phyloP scores from a whole-genome alignment of 2,888 invertebrate genomes.

The Dendrolimus houi region DNA sequence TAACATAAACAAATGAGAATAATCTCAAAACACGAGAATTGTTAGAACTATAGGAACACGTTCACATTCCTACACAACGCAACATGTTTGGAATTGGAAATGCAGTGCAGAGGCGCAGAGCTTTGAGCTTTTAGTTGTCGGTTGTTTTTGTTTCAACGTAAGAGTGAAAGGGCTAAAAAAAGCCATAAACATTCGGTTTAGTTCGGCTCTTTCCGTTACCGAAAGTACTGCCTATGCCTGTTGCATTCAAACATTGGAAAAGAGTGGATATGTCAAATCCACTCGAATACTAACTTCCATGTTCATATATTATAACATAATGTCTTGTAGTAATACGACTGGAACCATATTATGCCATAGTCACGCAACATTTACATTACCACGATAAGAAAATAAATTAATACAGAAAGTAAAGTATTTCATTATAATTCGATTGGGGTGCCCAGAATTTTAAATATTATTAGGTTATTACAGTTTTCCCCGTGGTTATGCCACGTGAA shows the following conservation, averaged over 20 bases:
- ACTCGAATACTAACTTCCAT: no score
- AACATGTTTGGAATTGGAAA: slow-evolving; percentile 16
- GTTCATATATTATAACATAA: no score
- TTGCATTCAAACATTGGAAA: slow-evolving; percentile 33
- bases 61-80: slow-evolving; percentile 12
- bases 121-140: slow-evolving; percentile 35
- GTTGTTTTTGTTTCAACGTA: slow-evolving; percentile 51
- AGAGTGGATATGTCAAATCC: slow-evolving; percentile 24
- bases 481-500: no score
- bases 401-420: no score
- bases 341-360: no score
- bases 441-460: no score
- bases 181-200: slow-evolving; percentile 56
- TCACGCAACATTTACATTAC: no score
- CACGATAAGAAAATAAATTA: no score
- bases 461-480: no score
- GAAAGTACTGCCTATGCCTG: slow-evolving; percentile 33
- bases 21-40: slow-evolving; percentile 2
- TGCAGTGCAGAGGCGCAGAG: slow-evolving; percentile 22
- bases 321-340: no score
- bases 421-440: no score
- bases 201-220: slow-evolving; percentile 48
- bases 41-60: slow-evolving; percentile 16
- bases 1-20: slow-evolving; percentile 36
- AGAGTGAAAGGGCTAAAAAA: slow-evolving; percentile 54